Evolutionary conservation across 2,888 invertebrate genomes (phyloP), one percentile per base, ranked within the genome.

Genomic region (Epinotia brunnichana): DNA sequence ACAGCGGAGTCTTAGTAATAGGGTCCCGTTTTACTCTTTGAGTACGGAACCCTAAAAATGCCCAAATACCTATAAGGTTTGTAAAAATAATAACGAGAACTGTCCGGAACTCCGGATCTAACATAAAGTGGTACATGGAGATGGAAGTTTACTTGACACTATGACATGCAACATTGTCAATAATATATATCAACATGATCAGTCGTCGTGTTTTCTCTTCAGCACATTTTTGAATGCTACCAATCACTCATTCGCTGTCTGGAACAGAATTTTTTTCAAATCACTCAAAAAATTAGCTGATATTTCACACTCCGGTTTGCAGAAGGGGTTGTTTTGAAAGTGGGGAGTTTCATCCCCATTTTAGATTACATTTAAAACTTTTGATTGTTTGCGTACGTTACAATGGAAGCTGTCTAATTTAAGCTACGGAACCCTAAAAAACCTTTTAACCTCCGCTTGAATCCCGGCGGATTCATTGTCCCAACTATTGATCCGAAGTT

Each of bases 401-500:
- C 67, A 72, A 72, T 72, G 41, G 63, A 63, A 48, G 66, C 60
- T 63, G 56, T 69, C 69, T 62, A 60, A 66, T 71, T 71, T 71
- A 56, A 61, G 73, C 69, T 57, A 41, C 41, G 62, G 57, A 69
- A 63, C 62, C 57, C 73, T 59, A 73, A 73, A 73, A 73, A 73
- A 69, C 67, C 73, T 69, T 73, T 73, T 68, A 73, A 69, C 68
- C 69, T 39, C 39, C 63, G 68, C 57, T 62, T 57, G 72, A 62
- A 73, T 73, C 68, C 57, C 68, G 62, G 63, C 62, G 62, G 57
- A 63, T 73, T 63, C 69, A 73, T 73, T 73, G 74, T 77, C 76
- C 75, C 75, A 77, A 67, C 78, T 82, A 83, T 84, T 79, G 83
- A 85, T 85, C 83, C 83, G 76, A 81, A 85, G 83, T 82, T 74